phyloP scores from a whole-genome alignment of 1,140 invertebrate species.

The Orussus abietinus region DNA sequence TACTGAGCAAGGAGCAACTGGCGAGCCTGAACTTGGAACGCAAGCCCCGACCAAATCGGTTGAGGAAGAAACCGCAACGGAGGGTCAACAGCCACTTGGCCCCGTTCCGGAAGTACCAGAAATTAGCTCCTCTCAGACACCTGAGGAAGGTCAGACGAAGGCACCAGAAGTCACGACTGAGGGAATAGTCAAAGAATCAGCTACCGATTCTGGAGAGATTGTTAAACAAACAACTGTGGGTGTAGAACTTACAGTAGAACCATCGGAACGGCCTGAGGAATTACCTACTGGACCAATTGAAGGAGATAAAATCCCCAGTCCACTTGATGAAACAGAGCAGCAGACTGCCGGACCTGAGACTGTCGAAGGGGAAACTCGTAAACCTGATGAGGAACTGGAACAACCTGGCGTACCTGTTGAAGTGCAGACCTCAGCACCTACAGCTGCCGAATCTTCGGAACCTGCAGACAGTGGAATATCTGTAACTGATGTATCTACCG shows the following conservation, averaged over 20 bases:
- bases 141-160: slow-evolving; percentile 3
- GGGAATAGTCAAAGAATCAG: slow-evolving; percentile 5
- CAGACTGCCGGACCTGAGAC: slow-evolving; percentile 7
- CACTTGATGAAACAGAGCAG: too few species aligned
- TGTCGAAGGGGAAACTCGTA: slow-evolving; percentile 9
- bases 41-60: too few species aligned
- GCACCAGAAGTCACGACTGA: slow-evolving; percentile 1
- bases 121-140: too few species aligned
- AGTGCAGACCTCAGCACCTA: slow-evolving; percentile 2
- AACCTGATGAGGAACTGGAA: slow-evolving; percentile 15
- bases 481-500: slow-evolving; percentile 11
- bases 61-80: too few species aligned
- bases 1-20: too few species aligned
- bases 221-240: slow-evolving; percentile 19
- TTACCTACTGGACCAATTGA: neutral
- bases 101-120: neutral
- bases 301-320: slow-evolving; percentile 2
- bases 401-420: slow-evolving; percentile 8
- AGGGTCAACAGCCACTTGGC: too few species aligned
- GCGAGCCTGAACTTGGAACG: too few species aligned
- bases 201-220: slow-evolving; percentile 8
- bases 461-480: slow-evolving; percentile 17
- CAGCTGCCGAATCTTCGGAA: slow-evolving; percentile 14
- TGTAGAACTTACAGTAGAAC: slow-evolving; percentile 10
- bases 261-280: slow-evolving; percentile 20